Evolutionary conservation across 1,140 invertebrate species (phyloP), one percentile per base, ranked within the genome.

Genomic region (Ephestia elutella): DNA sequence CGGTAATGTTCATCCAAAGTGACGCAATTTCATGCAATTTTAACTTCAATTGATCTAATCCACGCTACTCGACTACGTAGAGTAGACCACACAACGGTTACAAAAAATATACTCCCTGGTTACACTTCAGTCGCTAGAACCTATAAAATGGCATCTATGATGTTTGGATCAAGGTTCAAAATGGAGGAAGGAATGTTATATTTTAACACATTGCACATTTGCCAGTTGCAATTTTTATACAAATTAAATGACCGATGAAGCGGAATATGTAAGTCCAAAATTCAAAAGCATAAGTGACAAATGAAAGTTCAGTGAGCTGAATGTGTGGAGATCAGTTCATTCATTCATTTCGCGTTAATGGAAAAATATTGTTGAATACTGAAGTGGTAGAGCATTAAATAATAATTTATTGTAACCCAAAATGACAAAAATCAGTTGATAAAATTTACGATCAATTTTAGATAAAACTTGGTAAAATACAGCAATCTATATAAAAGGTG

Each of bases 21-120:
- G 80, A 84, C 73, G 74, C 74, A 83, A 86, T 84, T 84, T 80
- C 74, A 84, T 66, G 83, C 70, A 51, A 55, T 77, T 73, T 78
- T 80, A 75, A 79, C 59, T 78, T 69, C 68, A 60, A 75, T 79
- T 71, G 65, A 57, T 35, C 44, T 62, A 49, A 65, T 49, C 35
- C 48, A 44, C n/a, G 73, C 78, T 81, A 79, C 80, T 70, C 62
- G 56, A 59, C 62, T 80, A 79, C 77, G 71, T 70, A 70, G 77
- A 77, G 71, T 70, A 70, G 77, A 77, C 76, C 82, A 82, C 80
- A 82, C 80, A 74, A 38, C 21, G 57, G 44, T 66, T 25, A 15
- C 49, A 57, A 30, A 28, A 58, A 32, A 32, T 7, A 11, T 32
- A 32, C 11, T 32, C 8, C 8, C 3, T 30, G 8, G 4, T 44